Percentiles rank a stretch among this genome's conserved stretches.
These are phyloP conservation scores for Crotalus viridis DNA, from an alignment of 2,113 vertebrate species.

Conservation along the genomic window DNA sequence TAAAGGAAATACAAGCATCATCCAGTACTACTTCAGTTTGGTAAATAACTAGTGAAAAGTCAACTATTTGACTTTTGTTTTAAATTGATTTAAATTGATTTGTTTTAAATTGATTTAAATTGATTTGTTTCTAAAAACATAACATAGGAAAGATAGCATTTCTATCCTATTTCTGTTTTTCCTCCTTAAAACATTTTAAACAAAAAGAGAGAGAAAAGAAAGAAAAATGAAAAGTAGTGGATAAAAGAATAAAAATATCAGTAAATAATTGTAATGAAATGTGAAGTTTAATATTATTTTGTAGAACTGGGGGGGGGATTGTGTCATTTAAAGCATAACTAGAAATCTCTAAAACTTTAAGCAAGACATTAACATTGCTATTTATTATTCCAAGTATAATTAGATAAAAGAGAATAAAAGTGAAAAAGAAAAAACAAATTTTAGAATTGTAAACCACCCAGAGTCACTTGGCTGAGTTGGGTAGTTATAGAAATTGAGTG, in stretches of 20 bases:
- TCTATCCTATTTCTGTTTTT: conserved; percentile 30
- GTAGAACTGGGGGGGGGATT: not conserved
- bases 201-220: not conserved
- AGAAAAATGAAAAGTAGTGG: not conserved
- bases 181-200: not conserved
- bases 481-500: not conserved
- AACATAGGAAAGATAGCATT: not conserved
- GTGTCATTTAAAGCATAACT: not conserved
- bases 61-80: too few species aligned
- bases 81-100: not conserved
- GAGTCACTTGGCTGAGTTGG: not conserved
- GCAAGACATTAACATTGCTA: not conserved
- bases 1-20: not conserved
- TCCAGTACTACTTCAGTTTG: not conserved
- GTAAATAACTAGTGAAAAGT: not conserved
- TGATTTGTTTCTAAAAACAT: not conserved
- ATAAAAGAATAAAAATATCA: not conserved
- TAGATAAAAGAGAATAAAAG: not conserved
- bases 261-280: not conserved
- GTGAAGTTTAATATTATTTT: not conserved
- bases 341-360: not conserved
- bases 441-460: not conserved
- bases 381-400: not conserved
- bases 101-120: too few species aligned
- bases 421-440: not conserved